Evolutionary conservation across 2,888 invertebrate genomes (phyloP).

Genomic region (Dendrolimus houi): DNA sequence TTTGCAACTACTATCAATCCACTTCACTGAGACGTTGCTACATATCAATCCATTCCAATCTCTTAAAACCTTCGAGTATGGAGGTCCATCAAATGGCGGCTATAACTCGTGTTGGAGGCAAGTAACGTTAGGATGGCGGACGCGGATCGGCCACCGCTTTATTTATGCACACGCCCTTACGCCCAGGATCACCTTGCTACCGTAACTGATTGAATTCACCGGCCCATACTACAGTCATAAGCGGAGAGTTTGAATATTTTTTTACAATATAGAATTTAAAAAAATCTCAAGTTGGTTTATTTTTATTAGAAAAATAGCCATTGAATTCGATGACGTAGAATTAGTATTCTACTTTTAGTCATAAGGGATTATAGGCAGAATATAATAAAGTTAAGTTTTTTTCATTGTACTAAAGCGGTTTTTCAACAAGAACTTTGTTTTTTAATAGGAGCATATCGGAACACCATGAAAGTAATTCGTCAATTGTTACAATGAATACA

Average conservation of each 20-base stretch:
- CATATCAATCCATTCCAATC: not conserved
- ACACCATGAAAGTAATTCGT: no score
- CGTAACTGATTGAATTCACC: constrained; percentile 27
- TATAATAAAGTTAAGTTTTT: no score
- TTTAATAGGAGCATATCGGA: no score
- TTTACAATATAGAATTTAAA: no score
- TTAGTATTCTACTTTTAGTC: no score
- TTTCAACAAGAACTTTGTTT: no score
- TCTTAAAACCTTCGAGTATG: not conserved
- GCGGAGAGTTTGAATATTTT: not conserved
- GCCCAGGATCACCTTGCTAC: constrained; percentile 38
- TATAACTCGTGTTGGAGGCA: constrained; percentile 19
- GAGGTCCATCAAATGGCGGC: constrained; percentile 13
- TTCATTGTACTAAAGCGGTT: no score
- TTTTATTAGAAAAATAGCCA: no score
- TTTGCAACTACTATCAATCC: not conserved
- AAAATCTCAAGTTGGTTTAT: no score
- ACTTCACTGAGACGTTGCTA: not conserved
- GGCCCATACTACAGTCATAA: not conserved
- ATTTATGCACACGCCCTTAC: constrained; percentile 61
- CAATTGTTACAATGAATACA: no score
- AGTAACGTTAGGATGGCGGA: constrained; percentile 24
- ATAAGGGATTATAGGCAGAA: no score
- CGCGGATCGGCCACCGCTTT: constrained; percentile 33
- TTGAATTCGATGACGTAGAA: no score